Percentiles rank a stretch among this genome's conserved stretches.
Conservation (phyloP, 2,113 vertebrate genomes). For the Isurus oxyrinchus region DNA sequence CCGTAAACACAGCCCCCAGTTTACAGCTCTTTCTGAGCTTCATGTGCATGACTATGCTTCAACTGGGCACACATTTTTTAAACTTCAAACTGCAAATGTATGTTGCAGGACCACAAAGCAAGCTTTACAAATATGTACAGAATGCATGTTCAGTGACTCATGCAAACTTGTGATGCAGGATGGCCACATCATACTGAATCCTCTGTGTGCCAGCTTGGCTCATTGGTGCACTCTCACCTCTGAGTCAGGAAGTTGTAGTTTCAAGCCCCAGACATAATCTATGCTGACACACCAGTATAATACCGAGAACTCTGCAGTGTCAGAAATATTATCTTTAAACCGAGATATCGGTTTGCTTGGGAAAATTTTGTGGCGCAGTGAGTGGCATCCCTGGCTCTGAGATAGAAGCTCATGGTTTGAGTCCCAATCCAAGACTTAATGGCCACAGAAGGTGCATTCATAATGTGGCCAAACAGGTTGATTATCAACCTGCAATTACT, state of each 20-base stretch:
- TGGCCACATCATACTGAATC: neutral
- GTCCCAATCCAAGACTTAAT: no score
- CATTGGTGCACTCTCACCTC: neutral
- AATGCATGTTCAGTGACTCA: neutral
- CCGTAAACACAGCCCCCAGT: neutral
- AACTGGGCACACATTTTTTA: neutral
- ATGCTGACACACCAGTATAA: neutral
- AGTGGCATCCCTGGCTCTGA: no score
- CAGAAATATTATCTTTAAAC: neutral
- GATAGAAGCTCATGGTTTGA: no score
- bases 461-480: no score
- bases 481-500: no score
- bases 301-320: neutral
- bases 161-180: neutral
- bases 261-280: neutral
- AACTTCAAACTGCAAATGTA: neutral
- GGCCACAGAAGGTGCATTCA: no score
- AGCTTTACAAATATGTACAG: neutral
- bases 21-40: neutral
- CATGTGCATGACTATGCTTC: neutral
- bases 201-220: neutral
- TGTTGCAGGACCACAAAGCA: neutral
- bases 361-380: no score
- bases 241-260: neutral
- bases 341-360: neutral